Evolutionary conservation across 2,797 vertebrate genomes (phyloP).

Genomic region (Spondyliosoma cantharus): DNA sequence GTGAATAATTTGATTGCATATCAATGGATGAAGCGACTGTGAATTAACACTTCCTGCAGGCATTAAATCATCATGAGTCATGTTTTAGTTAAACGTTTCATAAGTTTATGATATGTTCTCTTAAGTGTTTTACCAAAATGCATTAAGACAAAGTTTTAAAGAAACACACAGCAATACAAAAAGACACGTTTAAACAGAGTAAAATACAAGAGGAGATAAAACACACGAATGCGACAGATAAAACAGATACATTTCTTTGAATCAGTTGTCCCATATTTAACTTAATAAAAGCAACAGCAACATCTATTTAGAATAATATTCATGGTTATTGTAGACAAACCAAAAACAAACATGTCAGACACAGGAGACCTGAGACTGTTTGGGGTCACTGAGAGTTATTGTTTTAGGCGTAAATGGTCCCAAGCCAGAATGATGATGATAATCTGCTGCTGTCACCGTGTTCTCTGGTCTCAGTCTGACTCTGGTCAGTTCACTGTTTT

Average conservation of each 20-base stretch:
- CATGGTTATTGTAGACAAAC: not conserved
- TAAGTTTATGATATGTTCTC: not conserved
- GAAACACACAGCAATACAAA: not conserved
- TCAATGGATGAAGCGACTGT: not conserved
- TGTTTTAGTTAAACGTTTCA: not conserved
- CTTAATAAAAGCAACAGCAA: not conserved
- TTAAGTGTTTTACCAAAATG: not conserved
- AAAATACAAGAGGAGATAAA: not conserved
- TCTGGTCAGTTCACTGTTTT: not conserved
- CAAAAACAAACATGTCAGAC: not conserved
- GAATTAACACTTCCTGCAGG: not conserved
- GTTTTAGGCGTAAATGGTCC: not conserved
- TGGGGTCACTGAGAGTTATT: not conserved
- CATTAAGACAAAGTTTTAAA: not conserved
- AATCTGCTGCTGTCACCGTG: not conserved
- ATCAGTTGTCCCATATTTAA: no score
- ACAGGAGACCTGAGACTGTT: not conserved
- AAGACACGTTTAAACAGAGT: not conserved
- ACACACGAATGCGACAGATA: no score
- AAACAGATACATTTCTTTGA: no score
- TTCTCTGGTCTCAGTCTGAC: no score
- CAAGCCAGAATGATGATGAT: not conserved
- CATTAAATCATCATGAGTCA: not conserved
- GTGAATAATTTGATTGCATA: not conserved
- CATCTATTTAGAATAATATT: not conserved